A percentile compares a stretch with the other conserved stretches of the same genome.
These are phyloP conservation scores for Cairina moschata DNA, from an alignment of 2,113 vertebrate genomes.

Conservation along the genomic window DNA sequence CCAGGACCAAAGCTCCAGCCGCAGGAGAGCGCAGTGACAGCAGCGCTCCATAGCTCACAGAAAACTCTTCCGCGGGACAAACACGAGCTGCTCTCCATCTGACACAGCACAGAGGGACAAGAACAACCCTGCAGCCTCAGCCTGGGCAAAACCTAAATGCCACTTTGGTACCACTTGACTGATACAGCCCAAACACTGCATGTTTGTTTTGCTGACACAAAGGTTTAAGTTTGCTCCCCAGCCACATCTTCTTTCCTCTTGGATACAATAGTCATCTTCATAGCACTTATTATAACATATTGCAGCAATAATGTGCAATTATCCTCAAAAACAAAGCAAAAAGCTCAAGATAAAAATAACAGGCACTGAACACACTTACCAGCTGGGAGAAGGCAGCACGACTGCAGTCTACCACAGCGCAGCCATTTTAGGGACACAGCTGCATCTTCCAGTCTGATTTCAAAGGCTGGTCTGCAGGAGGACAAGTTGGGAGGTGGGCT, in stretches of 20 bases:
- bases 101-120: background rate
- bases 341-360: slow-evolving; percentile 70
- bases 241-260: slow-evolving; percentile 54
- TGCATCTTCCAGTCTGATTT: background rate
- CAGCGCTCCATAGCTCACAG: background rate
- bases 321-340: slow-evolving; percentile 69
- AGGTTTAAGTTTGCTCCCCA: slow-evolving; percentile 40
- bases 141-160: background rate
- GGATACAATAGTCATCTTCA: slow-evolving; percentile 55
- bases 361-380: slow-evolving; percentile 55
- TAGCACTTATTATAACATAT: slow-evolving; percentile 63
- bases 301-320: slow-evolving; percentile 62
- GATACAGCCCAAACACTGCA: slow-evolving; percentile 10
- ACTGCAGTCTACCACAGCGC: background rate
- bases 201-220: slow-evolving; percentile 41
- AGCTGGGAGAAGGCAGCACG: slow-evolving; percentile 35
- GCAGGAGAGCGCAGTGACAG: accelerated
- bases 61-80: accelerated
- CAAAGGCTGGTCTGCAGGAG: background rate
- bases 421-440: background rate
- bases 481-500: accelerated
- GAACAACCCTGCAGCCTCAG: background rate
- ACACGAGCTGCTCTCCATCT: background rate
- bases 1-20: accelerated
- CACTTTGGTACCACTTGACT: slow-evolving; percentile 28